These are phyloP conservation scores for Oryzias sinensis DNA, from an alignment of 2,797 vertebrate species.

Conservation along the genomic window DNA sequence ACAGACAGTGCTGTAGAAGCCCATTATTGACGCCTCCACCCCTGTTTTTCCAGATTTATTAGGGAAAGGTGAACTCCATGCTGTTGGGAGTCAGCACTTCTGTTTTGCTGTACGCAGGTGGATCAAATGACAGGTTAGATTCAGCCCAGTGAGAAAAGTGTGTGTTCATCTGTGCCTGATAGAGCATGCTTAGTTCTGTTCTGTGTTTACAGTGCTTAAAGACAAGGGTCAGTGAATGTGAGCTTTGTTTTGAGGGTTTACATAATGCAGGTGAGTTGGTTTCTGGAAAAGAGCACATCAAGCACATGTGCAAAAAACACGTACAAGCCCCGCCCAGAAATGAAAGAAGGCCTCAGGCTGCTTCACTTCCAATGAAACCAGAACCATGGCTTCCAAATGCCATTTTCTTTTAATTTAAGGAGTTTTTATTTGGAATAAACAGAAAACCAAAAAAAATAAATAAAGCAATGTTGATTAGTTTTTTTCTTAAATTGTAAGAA, in stretches of 20 bases:
- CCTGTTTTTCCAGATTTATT: background rate
- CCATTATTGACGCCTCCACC: background rate
- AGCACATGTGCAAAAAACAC: conserved; percentile 18
- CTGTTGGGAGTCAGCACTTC: conserved; percentile 4
- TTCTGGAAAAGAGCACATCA: conserved; percentile 6
- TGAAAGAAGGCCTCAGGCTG: conserved; percentile 35
- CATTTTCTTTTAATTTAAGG: no score
- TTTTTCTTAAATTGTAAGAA: background rate
- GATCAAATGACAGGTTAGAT: conserved; percentile 17
- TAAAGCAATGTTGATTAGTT: no score
- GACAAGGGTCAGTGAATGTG: no score
- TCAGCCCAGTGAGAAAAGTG: conserved; percentile 12
- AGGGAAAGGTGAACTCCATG: background rate
- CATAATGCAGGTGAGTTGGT: conserved; percentile 25
- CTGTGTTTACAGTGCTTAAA: conserved; percentile 7
- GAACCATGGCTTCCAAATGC: background rate
- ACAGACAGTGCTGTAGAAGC: conserved; percentile 5
- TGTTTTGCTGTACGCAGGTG: conserved; percentile 16
- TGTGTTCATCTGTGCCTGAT: conserved; percentile 32
- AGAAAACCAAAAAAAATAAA: no score
- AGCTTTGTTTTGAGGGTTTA: no score
- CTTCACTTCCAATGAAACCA: conserved; percentile 44
- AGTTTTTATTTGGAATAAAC: no score
- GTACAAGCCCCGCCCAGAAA: conserved; percentile 1
- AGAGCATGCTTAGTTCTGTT: conserved; percentile 22